These are phyloP conservation scores for Solea solea DNA, from an alignment of 2,113 vertebrate species.

Conservation along the genomic window DNA sequence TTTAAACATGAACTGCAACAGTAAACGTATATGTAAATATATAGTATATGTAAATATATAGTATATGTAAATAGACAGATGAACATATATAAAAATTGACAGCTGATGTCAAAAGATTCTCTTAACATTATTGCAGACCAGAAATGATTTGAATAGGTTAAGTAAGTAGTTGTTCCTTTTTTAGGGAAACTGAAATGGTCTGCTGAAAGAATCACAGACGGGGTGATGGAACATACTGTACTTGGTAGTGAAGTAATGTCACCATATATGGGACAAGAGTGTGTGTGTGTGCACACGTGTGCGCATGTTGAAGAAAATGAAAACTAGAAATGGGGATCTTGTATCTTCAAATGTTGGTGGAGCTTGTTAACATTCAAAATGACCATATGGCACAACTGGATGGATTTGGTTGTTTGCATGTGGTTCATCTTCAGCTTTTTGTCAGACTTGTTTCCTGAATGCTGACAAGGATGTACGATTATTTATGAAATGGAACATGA, in stretches of 20 bases:
- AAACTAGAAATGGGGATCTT: not conserved
- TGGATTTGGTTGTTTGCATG: not conserved
- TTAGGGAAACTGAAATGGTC: not conserved
- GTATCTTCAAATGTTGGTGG: not conserved
- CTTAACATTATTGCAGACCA: conserved; percentile 9
- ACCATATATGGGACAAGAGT: not conserved
- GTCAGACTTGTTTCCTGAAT: not conserved
- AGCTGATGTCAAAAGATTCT: conserved; percentile 31
- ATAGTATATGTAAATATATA: conserved; percentile 60
- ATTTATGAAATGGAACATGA: conserved; percentile 2
- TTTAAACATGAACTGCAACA: conserved; percentile 37
- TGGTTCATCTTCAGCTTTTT: not conserved
- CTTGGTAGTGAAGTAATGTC: conserved; percentile 6
- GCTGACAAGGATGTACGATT: not conserved
- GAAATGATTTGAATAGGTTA: conserved; percentile 24
- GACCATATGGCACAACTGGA: not conserved
- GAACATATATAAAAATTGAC: conserved; percentile 65
- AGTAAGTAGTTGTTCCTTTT: not conserved
- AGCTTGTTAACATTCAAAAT: not conserved
- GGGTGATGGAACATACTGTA: not conserved
- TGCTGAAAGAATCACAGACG: not conserved
- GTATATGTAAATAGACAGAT: conserved; percentile 63
- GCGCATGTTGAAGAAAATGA: too few relatives aligned
- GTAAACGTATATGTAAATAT: conserved; percentile 34
- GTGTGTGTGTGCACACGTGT: not conserved